Base-by-base conservation (phyloP, 2,797 vertebrate species). In the Yasuhikotakia modesta region DNA sequence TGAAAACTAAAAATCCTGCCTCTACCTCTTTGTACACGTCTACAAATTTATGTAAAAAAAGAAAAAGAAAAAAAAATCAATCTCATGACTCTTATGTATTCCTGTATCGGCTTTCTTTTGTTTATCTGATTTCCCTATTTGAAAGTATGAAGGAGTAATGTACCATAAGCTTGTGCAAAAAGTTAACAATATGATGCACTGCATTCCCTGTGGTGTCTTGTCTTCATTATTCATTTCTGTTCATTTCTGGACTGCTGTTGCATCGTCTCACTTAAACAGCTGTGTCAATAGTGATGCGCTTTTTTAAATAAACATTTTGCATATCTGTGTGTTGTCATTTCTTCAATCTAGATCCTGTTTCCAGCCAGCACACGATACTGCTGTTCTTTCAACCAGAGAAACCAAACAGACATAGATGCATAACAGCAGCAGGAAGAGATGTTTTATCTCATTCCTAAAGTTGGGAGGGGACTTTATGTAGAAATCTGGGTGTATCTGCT, bases 1-100 rank as follows among this genome's bases (percentile, higher is more conserved):
- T 80, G 79, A 76, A 82, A 75, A 84, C 32, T n/a, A 27, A 5
- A 78, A 84, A 85, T 89, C 66, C 87, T 90, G 84, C 86, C 90
- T 84, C 93, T 93, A 92, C 93, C 94, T 95, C 94, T 90, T 69
- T 92, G 85, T 86, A 86, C 81, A 86, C n/a, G n/a, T 85, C 76
- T 91, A 87, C 89, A 87, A 88, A 58, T 58, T 24, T 88, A 80
- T 81, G 79, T 78, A 69, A 57, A 76, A 81, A 69, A 87, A 83
- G 85, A 88, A 85, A 83, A 93, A 92, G 91, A 79, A 84, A 84
- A 81, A 85, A 87, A 70, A 61, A 73, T 86, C 89, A 85, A 84
- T 87, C 82, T 79, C 50, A 66, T 21, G 14, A 39, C 16, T 4
- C 46, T 27, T 48, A 16, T 48, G 46, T 13, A 13, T 48, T 48